Base-by-base conservation (phyloP, 2,113 vertebrate species). In the Orcinus orca region DNA sequence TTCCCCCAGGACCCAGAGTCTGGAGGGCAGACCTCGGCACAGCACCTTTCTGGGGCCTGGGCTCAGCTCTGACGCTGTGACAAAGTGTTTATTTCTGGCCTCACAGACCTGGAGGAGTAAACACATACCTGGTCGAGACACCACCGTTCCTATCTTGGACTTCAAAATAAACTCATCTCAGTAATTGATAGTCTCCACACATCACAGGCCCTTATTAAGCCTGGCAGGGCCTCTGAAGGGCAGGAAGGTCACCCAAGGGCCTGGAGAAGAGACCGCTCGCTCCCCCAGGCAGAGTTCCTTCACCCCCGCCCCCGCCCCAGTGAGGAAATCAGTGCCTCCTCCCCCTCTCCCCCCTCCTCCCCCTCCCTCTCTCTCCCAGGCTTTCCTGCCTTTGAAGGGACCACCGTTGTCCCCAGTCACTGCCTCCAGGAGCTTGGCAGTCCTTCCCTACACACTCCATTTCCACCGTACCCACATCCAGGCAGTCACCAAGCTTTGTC, bases 151-250 rank as follows among this genome's bases (percentile, higher is more conserved):
- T 88, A 73, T 94, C 96, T 95, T 38, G 70, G 95, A 86, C 85
- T 93, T 97, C 96, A 96, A 90, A 98, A 95, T 82, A 97, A 97
- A 97, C 97, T 95, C 84, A n/a, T 73, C 88, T 88, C 84, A 0
- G 1, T 98, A 97, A 98, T 97, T 91, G 96, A 85, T 3, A 38
- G 93, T 95, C 74, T 96, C 38, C 1, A 41, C 25, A 9, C 53
- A 31, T 1, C 60, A 6, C 60, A 96, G 88, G 82, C 93, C 76
- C 76, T 97, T 60, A 98, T 97, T 97, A 97, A 38, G 67, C 71
- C 93, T 85, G 76, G 88, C 93, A 88, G 91, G n/a, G 11, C 31
- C 91, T 96, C 96, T 55, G 88, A 68, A 60, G 87, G 83, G 65
- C 92, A 74, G 79, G 44, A 26, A 58, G 74, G 76, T 41, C 8